A percentile compares a stretch with the other conserved stretches of the same genome.
These are phyloP conservation scores for Hirtodrosophila alboralis DNA, from an alignment of 2,888 invertebrate species.

Conservation along the genomic window DNA sequence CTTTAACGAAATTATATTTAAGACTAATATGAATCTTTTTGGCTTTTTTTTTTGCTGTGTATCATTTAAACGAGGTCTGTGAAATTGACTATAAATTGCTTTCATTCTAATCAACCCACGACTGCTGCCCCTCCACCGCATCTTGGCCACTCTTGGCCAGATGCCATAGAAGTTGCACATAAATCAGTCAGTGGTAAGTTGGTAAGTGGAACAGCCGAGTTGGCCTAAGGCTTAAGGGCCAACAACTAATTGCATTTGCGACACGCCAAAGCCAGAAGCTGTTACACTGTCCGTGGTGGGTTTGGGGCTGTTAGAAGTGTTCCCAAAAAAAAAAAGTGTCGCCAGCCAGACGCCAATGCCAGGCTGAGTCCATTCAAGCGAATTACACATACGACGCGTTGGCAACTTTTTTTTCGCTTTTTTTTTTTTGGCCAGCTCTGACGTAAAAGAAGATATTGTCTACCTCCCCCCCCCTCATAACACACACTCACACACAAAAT, in stretches of 20 bases:
- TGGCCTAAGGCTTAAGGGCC: conserved; percentile 44
- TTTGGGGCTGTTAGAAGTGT: not conserved
- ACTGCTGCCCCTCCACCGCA: no score
- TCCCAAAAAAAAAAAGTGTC: no score
- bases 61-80: conserved; percentile 14
- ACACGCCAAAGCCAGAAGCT: conserved; percentile 14
- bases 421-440: conserved; percentile 15
- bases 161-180: conserved; percentile 27
- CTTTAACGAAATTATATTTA: no score
- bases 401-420: no score
- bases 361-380: conserved; percentile 28
- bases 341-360: conserved; percentile 56
- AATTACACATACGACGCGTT: conserved; percentile 37
- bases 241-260: conserved; percentile 68
- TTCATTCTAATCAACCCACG: conserved; percentile 55
- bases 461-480: no score
- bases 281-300: not conserved
- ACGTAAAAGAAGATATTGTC: conserved; percentile 19
- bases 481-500: no score
- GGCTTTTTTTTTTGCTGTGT: no score
- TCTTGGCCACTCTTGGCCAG: not conserved
- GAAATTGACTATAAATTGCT: conserved; percentile 54
- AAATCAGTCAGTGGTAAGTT: conserved; percentile 46
- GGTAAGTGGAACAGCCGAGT: conserved; percentile 49
- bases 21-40: no score